Evolutionary conservation across 2,113 vertebrate genomes (phyloP), one percentile per base, ranked within the genome.

Genomic region (Hippolais icterina): DNA sequence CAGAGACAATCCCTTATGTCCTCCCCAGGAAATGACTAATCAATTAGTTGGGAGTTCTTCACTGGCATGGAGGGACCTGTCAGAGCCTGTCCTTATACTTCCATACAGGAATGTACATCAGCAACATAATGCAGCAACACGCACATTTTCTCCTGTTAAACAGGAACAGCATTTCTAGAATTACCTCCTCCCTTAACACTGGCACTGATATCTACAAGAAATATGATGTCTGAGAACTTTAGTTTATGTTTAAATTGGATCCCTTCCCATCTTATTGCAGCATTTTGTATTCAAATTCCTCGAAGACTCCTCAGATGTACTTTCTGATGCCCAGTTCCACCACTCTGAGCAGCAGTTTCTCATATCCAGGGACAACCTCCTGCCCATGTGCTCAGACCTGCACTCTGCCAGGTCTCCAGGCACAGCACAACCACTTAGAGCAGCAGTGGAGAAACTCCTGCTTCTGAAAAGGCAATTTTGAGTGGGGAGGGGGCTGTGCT

Each of bases 111-210:
- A 52, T 3, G 7, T 2, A 57, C 0, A 0, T 72, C 63, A 37
- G 20, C 37, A 57, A 52, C 28, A 37, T 0, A 33, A 57, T 2
- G 20, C 33, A 83, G 57, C 0, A 3, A 52, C 0, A 4, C 0
- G 0, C 15, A 27, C 7, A 2, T 10, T 52, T 56, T 28, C 13
- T 60, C 35, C 23, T 37, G 29, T 50, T 83, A n/a, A 77, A 74
- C 9, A 61, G 17, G 20, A 10, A 49, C 15, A 18, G 39, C n/a
- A 22, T 65, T 89, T 44, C 77, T 80, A 42, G 19, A 52, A 24
- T 17, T 33, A 28, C 7, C n/a, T 27, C 53, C 17, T 74, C 14
- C 47, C n/a, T 72, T 53, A 70, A 72, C 31, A 39, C 33, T 41
- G 16, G 23, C 65, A 50, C 29, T 22, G 33, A 29, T 78, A 23